Percentiles rank a stretch among this genome's conserved stretches.
Evolutionary conservation across 2,888 invertebrate genomes (phyloP).

Genomic region (Tetragnatha montana): DNA sequence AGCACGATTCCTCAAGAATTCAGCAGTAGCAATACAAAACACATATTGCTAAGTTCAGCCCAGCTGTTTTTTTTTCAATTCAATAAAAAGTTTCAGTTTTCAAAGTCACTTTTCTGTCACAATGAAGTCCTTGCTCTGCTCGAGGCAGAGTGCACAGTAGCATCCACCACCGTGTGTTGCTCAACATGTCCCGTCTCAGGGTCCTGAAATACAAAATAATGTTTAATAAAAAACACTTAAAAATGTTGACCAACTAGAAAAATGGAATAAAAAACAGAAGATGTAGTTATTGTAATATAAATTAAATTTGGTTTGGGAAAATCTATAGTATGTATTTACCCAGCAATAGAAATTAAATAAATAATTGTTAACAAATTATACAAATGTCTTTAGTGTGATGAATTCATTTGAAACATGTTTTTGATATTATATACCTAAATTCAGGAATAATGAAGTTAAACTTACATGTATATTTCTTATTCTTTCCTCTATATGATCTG

Average conservation of each 20-base stretch:
- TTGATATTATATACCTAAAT: background rate
- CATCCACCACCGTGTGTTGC: conserved; percentile 50
- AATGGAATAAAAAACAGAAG: too few species aligned
- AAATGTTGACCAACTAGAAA: background rate
- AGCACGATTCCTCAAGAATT: background rate
- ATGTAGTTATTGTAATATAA: too few species aligned
- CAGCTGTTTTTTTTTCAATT: background rate
- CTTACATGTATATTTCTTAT: conserved; percentile 49
- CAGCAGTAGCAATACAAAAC: background rate
- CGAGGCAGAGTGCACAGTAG: conserved; percentile 63
- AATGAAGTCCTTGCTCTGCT: conserved; percentile 67
- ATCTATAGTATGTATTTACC: background rate
- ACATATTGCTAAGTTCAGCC: conserved; percentile 1
- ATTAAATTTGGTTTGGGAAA: background rate
- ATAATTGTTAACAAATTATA: too few species aligned
- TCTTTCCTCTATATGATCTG: conserved; percentile 47
- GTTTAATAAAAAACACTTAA: background rate
- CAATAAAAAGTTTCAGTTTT: conserved; percentile 2
- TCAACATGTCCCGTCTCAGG: conserved; percentile 58
- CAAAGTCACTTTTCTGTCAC: conserved; percentile 40
- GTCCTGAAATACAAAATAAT: conserved; percentile 32
- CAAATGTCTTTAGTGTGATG: too few species aligned
- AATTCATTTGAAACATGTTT: too few species aligned
- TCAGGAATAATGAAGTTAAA: background rate
- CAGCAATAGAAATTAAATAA: background rate